Evolutionary conservation across 2,113 vertebrate genomes (phyloP).

Genomic region (Nothobranchius furzeri): DNA sequence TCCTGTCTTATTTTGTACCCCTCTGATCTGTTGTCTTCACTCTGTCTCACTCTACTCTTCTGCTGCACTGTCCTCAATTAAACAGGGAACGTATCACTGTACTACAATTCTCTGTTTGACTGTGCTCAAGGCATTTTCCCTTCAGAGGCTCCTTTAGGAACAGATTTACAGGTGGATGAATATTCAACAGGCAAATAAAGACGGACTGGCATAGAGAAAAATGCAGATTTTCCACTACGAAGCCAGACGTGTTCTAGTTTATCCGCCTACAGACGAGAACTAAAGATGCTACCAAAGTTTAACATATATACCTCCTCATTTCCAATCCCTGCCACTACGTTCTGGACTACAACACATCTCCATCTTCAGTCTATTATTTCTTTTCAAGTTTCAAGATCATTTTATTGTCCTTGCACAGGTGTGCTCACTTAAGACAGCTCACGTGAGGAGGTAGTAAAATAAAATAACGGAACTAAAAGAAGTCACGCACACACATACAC

Average conservation of each 20-base stretch:
- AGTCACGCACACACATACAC: too few species aligned
- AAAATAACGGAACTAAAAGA: too few species aligned
- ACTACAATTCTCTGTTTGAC: constrained; percentile 40
- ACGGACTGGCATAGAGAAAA: constrained; percentile 3
- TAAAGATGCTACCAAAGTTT: not conserved
- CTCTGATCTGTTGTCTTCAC: constrained; percentile 50
- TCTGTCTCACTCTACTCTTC: constrained; percentile 38
- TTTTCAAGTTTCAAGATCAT: too few species aligned
- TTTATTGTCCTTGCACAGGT: too few species aligned
- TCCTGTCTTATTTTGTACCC: constrained; percentile 40
- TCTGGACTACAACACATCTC: not conserved
- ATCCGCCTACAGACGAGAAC: not conserved
- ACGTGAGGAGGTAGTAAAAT: too few species aligned
- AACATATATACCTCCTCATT: not conserved
- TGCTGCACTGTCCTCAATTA: constrained; percentile 62
- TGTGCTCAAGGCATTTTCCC: constrained; percentile 45
- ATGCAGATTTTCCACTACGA: constrained; percentile 29
- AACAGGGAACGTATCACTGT: constrained; percentile 44
- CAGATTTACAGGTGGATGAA: constrained; percentile 41
- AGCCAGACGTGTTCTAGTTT: constrained; percentile 17
- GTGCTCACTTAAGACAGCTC: too few species aligned
- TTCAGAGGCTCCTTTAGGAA: constrained; percentile 46
- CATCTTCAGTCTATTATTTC: too few species aligned
- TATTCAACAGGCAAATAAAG: constrained; percentile 50
- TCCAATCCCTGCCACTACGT: not conserved